Evolutionary conservation across 2,888 invertebrate genomes (phyloP).

Genomic region (Podotricha telesiphe): DNA sequence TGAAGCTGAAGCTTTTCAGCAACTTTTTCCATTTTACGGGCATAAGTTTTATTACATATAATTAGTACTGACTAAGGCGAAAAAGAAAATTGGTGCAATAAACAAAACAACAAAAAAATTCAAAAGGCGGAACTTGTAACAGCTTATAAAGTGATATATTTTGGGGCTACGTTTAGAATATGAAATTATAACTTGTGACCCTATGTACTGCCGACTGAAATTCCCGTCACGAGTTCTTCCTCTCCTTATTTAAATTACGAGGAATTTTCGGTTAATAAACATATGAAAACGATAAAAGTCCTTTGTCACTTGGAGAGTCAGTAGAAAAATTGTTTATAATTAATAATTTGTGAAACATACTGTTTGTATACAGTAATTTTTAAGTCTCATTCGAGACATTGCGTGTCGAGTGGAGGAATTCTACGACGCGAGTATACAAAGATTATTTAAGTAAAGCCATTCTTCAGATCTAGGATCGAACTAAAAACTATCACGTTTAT

Average conservation of each 20-base stretch:
- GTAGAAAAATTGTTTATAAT: not conserved
- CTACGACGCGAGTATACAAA: no score
- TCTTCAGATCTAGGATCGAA: no score
- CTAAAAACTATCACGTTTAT: no score
- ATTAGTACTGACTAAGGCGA: not conserved
- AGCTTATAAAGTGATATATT: conserved; percentile 16
- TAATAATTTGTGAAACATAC: no score
- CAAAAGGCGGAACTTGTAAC: not conserved
- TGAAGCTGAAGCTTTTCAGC: no score
- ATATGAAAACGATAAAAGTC: conserved; percentile 1
- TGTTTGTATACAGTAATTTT: no score
- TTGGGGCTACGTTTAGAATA: not conserved
- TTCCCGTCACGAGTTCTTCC: conserved; percentile 13
- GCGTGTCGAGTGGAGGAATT: no score
- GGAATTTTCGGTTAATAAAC: conserved; percentile 8
- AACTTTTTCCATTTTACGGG: no score
- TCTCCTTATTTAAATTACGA: conserved; percentile 14
- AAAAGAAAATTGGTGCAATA: not conserved
- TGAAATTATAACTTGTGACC: conserved; percentile 6
- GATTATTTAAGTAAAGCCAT: no score
- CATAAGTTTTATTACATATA: not conserved
- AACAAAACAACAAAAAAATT: not conserved
- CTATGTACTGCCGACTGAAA: conserved; percentile 16
- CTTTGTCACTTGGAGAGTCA: not conserved
- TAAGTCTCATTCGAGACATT: no score